phyloP scores from a whole-genome alignment of 2,113 vertebrate genomes.

The Leptocoma aspasia region DNA sequence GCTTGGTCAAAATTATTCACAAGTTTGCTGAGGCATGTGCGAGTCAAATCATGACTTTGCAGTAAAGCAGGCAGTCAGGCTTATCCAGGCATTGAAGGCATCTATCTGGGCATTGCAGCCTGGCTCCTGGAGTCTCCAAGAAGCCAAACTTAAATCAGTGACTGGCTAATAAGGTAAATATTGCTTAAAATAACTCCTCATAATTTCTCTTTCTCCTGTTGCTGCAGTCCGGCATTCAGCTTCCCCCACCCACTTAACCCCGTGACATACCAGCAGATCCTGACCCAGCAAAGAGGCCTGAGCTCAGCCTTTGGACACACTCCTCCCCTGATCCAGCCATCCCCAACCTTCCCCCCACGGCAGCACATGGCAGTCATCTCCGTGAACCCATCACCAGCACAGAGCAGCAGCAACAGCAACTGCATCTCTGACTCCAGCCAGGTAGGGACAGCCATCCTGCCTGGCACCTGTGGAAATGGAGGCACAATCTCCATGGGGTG shows the following conservation, averaged over 20 bases:
- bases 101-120: neutral
- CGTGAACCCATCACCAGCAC: constrained; percentile 66
- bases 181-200: neutral
- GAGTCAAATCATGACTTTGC: neutral
- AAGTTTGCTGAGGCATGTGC: neutral
- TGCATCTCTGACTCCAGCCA: constrained; percentile 78
- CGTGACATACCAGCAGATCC: constrained; percentile 92
- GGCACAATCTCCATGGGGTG: rapidly evolving
- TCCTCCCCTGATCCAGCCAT: constrained; percentile 86
- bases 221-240: constrained; percentile 88
- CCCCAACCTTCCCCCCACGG: constrained; percentile 81
- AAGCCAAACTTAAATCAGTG: neutral
- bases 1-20: neutral
- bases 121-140: neutral
- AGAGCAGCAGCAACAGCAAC: constrained; percentile 73
- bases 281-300: constrained; percentile 89
- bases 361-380: constrained; percentile 83
- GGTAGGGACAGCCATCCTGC: constrained; percentile 68
- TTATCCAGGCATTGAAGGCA: neutral
- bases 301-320: constrained; percentile 91
- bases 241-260: constrained; percentile 96
- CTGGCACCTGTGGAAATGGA: neutral
- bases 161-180: neutral
- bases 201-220: neutral
- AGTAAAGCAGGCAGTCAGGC: neutral